Conservation (phyloP, 2,797 vertebrate genomes). For the Pangasius larnaudii region DNA sequence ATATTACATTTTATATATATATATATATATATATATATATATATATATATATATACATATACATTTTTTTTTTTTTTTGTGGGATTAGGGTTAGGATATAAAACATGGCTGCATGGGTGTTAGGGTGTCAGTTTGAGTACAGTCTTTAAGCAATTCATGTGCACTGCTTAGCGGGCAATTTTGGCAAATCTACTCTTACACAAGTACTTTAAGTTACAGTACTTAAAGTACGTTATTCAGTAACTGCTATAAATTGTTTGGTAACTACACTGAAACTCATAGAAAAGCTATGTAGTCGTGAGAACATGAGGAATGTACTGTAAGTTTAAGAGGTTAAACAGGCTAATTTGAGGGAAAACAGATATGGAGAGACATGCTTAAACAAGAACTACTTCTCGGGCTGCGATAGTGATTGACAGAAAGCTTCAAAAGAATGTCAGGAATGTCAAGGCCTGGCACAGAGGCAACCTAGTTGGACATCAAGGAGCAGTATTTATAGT, state of each 20-base stretch:
- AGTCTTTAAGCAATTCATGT: not conserved
- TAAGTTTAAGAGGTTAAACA: not conserved
- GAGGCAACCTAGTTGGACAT: slow-evolving; percentile 6
- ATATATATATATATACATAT: no score
- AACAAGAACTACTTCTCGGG: not conserved
- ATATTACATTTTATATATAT: no score
- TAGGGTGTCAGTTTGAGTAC: not conserved
- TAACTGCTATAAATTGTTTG: not conserved
- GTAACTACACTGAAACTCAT: not conserved
- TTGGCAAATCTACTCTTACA: not conserved
- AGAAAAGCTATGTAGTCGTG: not conserved
- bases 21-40: no score
- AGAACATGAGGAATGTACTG: not conserved
- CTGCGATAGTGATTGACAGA: slow-evolving; percentile 32
- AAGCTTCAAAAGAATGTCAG: slow-evolving; percentile 19
- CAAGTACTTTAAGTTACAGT: not conserved
- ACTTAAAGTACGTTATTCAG: not conserved
- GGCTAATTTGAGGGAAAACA: not conserved
- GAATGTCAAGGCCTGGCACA: slow-evolving; percentile 31
- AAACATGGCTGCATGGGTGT: not conserved
- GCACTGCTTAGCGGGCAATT: not conserved
- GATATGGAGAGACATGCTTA: not conserved
- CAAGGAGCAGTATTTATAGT: slow-evolving; percentile 44
- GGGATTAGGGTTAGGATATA: not conserved
- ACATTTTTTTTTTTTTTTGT: no score